phyloP scores from a whole-genome alignment of 2,797 vertebrate species.

The Sylvia borin region DNA sequence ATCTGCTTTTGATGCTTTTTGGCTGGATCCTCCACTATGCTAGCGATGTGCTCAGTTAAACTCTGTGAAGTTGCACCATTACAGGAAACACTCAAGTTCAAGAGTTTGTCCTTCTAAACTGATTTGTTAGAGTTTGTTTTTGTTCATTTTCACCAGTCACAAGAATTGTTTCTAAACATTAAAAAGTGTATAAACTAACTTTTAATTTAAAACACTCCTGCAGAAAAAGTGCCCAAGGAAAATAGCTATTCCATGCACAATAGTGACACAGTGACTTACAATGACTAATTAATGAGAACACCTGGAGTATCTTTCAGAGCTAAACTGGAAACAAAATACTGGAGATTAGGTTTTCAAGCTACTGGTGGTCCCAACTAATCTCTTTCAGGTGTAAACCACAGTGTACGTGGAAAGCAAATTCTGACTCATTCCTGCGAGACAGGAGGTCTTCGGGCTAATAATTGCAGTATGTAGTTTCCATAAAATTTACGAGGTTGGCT shows the following conservation, averaged over 20 bases:
- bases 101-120: background rate
- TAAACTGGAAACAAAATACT: constrained; percentile 92
- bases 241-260: constrained; percentile 68
- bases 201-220: constrained; percentile 77
- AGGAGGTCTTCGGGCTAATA: constrained; percentile 65
- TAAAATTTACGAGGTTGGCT: constrained; percentile 70
- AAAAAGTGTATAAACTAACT: constrained; percentile 39
- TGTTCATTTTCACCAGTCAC: constrained; percentile 18
- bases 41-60: background rate
- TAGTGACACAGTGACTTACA: constrained; percentile 73
- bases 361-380: constrained; percentile 93
- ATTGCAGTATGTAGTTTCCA: constrained; percentile 69
- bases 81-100: background rate
- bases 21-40: background rate
- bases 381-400: constrained; percentile 92
- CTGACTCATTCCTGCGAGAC: constrained; percentile 60
- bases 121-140: background rate
- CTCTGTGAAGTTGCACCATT: background rate
- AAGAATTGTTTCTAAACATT: constrained; percentile 50
- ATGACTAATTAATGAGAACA: constrained; percentile 88
- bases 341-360: constrained; percentile 88
- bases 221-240: constrained; percentile 55
- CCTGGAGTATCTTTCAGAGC: constrained; percentile 86
- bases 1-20: background rate
- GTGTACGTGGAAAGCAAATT: constrained; percentile 68